phyloP scores from a whole-genome alignment of 2,888 invertebrate genomes.

The Anodontia alba region DNA sequence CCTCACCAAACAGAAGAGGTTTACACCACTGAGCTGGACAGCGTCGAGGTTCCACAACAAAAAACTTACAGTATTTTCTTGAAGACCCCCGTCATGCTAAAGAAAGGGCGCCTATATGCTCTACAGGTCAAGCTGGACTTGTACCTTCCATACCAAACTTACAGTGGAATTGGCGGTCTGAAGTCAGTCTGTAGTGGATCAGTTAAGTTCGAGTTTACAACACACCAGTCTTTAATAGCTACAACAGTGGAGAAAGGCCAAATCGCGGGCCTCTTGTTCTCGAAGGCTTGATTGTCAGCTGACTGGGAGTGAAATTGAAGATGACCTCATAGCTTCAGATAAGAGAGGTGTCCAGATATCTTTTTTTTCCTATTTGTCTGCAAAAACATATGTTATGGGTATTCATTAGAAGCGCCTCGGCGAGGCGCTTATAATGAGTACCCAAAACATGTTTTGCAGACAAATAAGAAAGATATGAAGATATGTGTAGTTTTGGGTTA shows the following conservation, averaged over 20 bases:
- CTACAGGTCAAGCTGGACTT: slow-evolving; percentile 59
- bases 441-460: no score
- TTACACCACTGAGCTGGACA: slow-evolving; percentile 44
- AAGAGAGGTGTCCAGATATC: no score
- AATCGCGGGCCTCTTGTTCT: slow-evolving; percentile 58
- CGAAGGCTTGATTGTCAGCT: slow-evolving; percentile 34
- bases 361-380: no score
- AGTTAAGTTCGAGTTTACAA: slow-evolving; percentile 48
- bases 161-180: slow-evolving; percentile 49
- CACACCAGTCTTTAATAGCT: slow-evolving; percentile 59
- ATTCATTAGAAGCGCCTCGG: no score
- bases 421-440: no score
- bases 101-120: slow-evolving; percentile 52
- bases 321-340: no score
- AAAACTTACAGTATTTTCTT: slow-evolving; percentile 51
- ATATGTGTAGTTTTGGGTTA: no score
- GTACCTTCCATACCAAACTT: slow-evolving; percentile 57
- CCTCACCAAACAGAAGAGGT: slow-evolving; percentile 37
- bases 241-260: slow-evolving; percentile 58
- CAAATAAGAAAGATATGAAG: no score
- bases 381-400: no score
- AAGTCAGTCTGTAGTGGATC: slow-evolving; percentile 55
- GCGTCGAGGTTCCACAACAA: slow-evolving; percentile 50
- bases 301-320: no score
- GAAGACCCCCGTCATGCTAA: slow-evolving; percentile 47